These are phyloP conservation scores for Pseudomyrmex dendroicus DNA, from an alignment of 1,140 invertebrate species.

Conservation along the genomic window DNA sequence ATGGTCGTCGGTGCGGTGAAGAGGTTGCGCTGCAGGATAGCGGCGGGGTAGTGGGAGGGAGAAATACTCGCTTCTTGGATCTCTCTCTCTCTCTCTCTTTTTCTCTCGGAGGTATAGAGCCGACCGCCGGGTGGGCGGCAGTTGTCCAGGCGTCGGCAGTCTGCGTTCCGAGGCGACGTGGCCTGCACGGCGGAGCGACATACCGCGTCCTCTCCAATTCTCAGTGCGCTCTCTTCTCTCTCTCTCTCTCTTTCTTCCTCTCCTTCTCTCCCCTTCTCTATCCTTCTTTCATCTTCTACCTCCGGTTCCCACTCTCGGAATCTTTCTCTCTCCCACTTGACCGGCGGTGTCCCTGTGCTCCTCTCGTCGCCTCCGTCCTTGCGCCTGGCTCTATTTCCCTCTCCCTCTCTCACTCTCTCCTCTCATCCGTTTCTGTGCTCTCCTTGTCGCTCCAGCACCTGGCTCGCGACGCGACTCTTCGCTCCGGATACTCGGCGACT, in stretches of 20 bases:
- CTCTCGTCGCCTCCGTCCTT: conserved; percentile 45
- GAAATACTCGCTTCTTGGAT: conserved; percentile 29
- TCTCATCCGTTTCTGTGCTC: conserved; percentile 11
- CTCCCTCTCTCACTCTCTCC: background rate
- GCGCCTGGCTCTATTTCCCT: conserved; percentile 22
- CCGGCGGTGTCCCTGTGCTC: conserved; percentile 24
- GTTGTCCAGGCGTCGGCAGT: conserved; percentile 80
- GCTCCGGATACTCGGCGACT: conserved; percentile 67
- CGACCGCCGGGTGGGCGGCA: conserved; percentile 80
- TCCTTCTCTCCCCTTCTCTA: background rate
- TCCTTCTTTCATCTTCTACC: conserved; percentile 35
- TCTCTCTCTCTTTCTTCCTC: background rate
- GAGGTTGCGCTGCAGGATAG: background rate
- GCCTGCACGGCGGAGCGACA: conserved; percentile 79
- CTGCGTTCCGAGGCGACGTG: conserved; percentile 80
- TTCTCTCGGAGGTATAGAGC: conserved; percentile 52
- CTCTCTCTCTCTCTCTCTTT: conserved; percentile 22
- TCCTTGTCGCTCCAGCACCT: conserved; percentile 55
- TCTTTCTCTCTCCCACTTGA: conserved; percentile 18
- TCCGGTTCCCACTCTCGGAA: conserved; percentile 31
- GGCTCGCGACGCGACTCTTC: conserved; percentile 50
- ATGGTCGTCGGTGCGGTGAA: conserved; percentile 20
- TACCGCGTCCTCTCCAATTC: conserved; percentile 76
- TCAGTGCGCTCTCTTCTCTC: conserved; percentile 58
- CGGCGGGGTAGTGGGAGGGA: background rate